A percentile compares a stretch with the other conserved stretches of the same genome.
phyloP scores from a whole-genome alignment of 2,888 invertebrate species.

The Trichopria drosophilae region DNA sequence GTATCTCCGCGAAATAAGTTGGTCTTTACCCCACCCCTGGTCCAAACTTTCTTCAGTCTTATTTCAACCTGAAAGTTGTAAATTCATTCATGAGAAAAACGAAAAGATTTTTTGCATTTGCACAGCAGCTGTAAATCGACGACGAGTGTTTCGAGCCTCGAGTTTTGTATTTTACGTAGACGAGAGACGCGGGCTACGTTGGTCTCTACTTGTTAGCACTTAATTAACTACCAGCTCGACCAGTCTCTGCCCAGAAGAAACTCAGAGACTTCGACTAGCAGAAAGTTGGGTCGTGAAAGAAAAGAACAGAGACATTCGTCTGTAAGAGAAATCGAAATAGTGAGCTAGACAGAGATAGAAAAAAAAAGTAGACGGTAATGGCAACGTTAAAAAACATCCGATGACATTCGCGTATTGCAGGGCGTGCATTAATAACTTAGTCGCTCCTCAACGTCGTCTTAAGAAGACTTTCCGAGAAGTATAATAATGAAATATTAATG shows the following conservation, averaged over 20 bases:
- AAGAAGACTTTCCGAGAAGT: slow-evolving; percentile 18
- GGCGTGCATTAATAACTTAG: slow-evolving; percentile 17
- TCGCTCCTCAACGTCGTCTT: not conserved
- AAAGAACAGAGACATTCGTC: too few relatives aligned
- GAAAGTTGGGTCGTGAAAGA: too few relatives aligned
- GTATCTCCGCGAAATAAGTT: too few relatives aligned
- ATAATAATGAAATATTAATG: slow-evolving; percentile 24
- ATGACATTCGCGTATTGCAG: not conserved
- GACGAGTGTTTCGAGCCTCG: not conserved
- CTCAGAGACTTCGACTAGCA: too few relatives aligned
- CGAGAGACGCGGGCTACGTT: not conserved
- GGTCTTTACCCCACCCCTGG: too few relatives aligned
- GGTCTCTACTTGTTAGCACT: slow-evolving; percentile 42
- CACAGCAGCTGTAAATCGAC: not conserved
- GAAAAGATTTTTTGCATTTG: not conserved
- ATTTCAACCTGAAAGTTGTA: not conserved
- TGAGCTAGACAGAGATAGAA: not conserved
- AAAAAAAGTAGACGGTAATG: too few relatives aligned
- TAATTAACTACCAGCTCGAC: slow-evolving; percentile 38
- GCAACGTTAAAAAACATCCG: too few relatives aligned
- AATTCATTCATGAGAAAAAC: not conserved
- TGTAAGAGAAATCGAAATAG: too few relatives aligned
- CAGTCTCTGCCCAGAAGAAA: too few relatives aligned
- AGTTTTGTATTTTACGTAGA: not conserved
- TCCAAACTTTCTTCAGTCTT: too few relatives aligned